phyloP scores from a whole-genome alignment of 2,797 vertebrate genomes.

The Ceryle rudis region DNA sequence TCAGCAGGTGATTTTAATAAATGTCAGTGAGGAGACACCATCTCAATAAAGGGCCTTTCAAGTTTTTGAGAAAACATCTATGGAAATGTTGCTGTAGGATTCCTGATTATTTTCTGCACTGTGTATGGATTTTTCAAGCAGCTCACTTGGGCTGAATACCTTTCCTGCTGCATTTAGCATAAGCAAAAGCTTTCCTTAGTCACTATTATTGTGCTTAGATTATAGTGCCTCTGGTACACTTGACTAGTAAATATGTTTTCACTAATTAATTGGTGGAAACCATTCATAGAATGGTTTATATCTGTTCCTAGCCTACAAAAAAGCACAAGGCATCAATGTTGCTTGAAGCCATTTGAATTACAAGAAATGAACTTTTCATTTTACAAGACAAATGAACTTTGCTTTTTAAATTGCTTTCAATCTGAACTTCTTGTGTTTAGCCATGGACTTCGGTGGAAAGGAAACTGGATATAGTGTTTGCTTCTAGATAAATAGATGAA shows the following conservation, averaged over 20 bases:
- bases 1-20: not conserved
- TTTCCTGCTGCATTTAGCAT: not conserved
- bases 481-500: not conserved
- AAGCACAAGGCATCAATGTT: not conserved
- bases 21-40: not conserved
- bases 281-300: not conserved
- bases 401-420: not conserved
- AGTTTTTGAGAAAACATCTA: not conserved
- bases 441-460: not conserved
- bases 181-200: not conserved
- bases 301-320: not conserved
- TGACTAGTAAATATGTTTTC: not conserved
- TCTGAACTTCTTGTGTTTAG: not conserved
- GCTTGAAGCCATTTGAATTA: not conserved
- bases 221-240: fast-evolving
- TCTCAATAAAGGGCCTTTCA: not conserved
- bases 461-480: not conserved
- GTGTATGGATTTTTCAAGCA: not conserved
- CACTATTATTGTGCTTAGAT: not conserved
- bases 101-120: not conserved
- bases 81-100: not conserved
- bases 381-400: not conserved
- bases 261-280: not conserved
- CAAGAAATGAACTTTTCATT: not conserved
- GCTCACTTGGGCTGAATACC: not conserved